Evolutionary conservation across 2,113 vertebrate genomes (phyloP).

Genomic region (Crotophaga sulcirostris): DNA sequence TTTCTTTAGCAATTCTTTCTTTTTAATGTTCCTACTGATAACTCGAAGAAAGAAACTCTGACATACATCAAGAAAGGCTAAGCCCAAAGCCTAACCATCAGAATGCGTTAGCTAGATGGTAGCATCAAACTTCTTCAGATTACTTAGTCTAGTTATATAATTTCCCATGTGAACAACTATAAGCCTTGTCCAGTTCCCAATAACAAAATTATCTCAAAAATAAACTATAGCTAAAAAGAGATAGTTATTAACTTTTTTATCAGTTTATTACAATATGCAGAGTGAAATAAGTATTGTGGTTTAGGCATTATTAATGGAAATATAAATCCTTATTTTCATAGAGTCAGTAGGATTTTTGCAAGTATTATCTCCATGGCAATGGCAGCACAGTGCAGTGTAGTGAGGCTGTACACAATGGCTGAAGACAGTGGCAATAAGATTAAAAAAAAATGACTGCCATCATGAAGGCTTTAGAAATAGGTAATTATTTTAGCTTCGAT

Average conservation of each 20-base stretch:
- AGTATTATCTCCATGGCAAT: constrained; percentile 66
- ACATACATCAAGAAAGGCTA: not conserved
- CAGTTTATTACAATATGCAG: not conserved
- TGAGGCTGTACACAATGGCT: not conserved
- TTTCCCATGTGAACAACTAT: not conserved
- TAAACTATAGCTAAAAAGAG: not conserved
- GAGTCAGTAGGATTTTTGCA: constrained; percentile 2
- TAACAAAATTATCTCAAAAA: not conserved
- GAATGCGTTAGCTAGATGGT: not conserved
- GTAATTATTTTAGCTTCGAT: not conserved
- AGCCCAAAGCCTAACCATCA: not conserved
- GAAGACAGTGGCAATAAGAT: not conserved
- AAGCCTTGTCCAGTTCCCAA: not conserved
- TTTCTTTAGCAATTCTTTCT: not conserved
- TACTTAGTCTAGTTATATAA: not conserved
- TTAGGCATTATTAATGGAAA: not conserved
- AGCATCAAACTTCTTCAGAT: not conserved
- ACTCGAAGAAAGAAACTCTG: not conserved
- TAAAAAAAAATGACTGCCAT: not conserved
- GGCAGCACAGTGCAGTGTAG: not conserved
- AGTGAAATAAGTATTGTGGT: not conserved
- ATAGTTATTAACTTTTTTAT: not conserved
- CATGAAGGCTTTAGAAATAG: not conserved
- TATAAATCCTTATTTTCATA: not conserved
- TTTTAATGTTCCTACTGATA: not conserved